Evolutionary conservation across 2,113 vertebrate genomes (phyloP).

Genomic region (Ploceus nigricollis): DNA sequence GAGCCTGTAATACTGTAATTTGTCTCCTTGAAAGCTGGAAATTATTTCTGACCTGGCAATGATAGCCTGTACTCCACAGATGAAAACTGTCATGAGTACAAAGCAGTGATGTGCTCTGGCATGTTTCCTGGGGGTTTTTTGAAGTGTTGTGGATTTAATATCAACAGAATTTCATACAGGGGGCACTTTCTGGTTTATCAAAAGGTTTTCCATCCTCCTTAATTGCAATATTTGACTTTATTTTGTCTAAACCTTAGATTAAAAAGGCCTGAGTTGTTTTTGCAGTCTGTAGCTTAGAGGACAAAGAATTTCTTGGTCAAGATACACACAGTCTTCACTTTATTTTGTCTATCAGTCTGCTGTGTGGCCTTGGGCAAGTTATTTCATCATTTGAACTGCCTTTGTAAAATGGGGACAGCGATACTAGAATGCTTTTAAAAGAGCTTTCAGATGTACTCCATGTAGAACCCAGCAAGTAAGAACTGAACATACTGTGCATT

Average conservation of each 20-base stretch:
- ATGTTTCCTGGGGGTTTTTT: not conserved
- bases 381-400: not conserved
- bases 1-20: not conserved
- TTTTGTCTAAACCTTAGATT: not conserved
- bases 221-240: not conserved
- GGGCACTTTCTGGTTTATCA: not conserved
- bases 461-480: not conserved
- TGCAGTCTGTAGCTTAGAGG: not conserved
- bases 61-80: not conserved
- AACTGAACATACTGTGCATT: not conserved
- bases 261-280: not conserved
- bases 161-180: not conserved
- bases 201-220: not conserved
- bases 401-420: not conserved
- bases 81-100: not conserved
- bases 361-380: not conserved
- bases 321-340: not conserved
- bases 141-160: not conserved
- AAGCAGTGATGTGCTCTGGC: not conserved
- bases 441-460: not conserved
- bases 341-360: not conserved
- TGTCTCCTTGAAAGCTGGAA: not conserved
- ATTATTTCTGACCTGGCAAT: not conserved
- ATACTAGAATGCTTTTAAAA: not conserved
- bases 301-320: not conserved